phyloP scores from a whole-genome alignment of 2,113 vertebrate species.

The Salvelinus fontinalis region DNA sequence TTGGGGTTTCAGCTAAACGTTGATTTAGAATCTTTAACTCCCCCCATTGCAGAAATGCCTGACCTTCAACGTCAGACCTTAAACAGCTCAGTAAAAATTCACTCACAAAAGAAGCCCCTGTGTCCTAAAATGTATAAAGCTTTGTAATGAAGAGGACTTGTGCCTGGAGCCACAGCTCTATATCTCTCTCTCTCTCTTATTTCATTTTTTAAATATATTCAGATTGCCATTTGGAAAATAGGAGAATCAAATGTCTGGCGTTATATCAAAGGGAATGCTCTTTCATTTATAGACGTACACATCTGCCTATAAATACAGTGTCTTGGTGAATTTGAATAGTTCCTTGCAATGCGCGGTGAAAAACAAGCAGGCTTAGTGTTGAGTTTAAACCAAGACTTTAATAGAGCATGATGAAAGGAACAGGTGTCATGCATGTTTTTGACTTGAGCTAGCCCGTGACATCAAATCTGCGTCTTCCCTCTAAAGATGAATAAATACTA shows the following conservation, averaged over 20 bases:
- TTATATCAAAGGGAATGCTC: conserved; percentile 33
- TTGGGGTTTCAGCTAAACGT: neutral
- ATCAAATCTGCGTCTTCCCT: no score
- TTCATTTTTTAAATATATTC: conserved; percentile 47
- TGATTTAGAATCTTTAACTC: neutral
- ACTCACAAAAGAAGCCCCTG: conserved; percentile 13
- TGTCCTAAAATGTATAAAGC: conserved; percentile 49
- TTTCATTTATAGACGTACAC: conserved; percentile 28
- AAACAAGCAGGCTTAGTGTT: conserved; percentile 8
- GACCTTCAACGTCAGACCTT: conserved; percentile 15
- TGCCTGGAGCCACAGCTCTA: conserved; percentile 47
- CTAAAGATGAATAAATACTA: no score
- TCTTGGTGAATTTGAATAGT: conserved; percentile 22
- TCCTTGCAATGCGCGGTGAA: conserved; percentile 23
- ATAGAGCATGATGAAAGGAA: neutral
- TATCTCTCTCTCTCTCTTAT: conserved; percentile 14
- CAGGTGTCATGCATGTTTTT: neutral
- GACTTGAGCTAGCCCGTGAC: no score
- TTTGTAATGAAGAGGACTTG: conserved; percentile 45
- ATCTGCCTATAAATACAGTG: conserved; percentile 43
- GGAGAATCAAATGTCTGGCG: conserved; percentile 33
- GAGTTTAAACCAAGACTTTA: conserved; percentile 13
- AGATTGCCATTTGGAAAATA: conserved; percentile 28
- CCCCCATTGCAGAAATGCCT: conserved; percentile 43
- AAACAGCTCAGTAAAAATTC: conserved; percentile 36